phyloP scores from a whole-genome alignment of 2,797 vertebrate genomes.

The Neosilurus hyrtlii region DNA sequence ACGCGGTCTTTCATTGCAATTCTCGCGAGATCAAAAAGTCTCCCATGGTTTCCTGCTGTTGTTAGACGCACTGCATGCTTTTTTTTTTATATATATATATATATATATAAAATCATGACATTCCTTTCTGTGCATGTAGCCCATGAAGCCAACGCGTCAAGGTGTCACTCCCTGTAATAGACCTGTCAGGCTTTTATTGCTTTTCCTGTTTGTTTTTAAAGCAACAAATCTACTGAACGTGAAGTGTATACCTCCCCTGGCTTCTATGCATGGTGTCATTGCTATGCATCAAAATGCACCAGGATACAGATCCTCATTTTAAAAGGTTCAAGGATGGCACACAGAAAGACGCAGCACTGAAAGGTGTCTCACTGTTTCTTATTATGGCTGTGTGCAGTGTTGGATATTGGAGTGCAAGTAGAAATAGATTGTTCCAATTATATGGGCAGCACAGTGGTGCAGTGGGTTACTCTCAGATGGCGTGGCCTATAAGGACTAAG shows the following conservation, averaged over 20 bases:
- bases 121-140: no score
- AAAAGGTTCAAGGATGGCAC: not conserved
- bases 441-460: not conserved
- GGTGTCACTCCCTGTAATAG: not conserved
- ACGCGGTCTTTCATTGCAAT: not conserved
- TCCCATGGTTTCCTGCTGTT: not conserved
- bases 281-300: not conserved
- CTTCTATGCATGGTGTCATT: not conserved
- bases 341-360: not conserved
- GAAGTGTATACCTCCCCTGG: not conserved
- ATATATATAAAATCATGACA: no score
- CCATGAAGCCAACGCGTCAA: not conserved
- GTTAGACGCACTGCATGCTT: not conserved
- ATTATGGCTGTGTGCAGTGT: not conserved
- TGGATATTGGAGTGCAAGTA: not conserved
- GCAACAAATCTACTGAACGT: not conserved
- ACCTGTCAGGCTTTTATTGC: not conserved
- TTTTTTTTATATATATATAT: no score
- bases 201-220: not conserved
- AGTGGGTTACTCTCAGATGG: not conserved
- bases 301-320: not conserved
- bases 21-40: slow-evolving; percentile 13
- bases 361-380: not conserved
- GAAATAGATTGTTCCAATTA: not conserved
- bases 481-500: not conserved